Evolutionary conservation across 2,113 vertebrate genomes (phyloP), one percentile per base, ranked within the genome.

Genomic region (Lepisosteus osseus): DNA sequence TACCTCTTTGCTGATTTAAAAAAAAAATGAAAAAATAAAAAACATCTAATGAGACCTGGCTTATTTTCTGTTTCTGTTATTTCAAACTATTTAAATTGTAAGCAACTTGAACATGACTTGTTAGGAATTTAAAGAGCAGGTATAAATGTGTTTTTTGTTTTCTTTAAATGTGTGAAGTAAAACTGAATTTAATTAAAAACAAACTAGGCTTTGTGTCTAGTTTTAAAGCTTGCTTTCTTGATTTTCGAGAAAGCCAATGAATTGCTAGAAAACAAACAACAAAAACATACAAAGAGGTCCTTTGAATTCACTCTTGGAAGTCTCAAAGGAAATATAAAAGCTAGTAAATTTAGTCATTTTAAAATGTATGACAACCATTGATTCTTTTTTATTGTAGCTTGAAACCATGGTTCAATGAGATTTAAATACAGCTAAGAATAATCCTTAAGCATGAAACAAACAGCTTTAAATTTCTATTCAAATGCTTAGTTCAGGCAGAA

Each of bases 401-500:
- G 69, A 70, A 78, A 81, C 61, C 80, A 77, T 67, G 79, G 78
- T 77, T 79, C 78, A 84, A 82, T 79, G 79, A 75, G 85, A 87
- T 87, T 90, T 84, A 80, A 86, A 82, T 69, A 77, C 78, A 68
- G 74, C 54, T 47, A 65, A 78, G 66, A 80, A 84, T 84, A 73
- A 76, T 72, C 64, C 14, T 14, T 61, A 56, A 81, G 83, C 80
- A 82, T 73, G 83, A 78, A 77, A 41, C 69, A 61, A 69, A 72
- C 68, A 78, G 74, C 85, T 80, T 82, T 80, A 72, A 73, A 79
- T 70, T 76, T 74, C 72, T 73, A 78, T 78, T 75, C 72, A 82
- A 85, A 88, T 86, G 80, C 80, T 78, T 84, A 75, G 77, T 87
- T 88, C 87, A 82, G 82, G 79, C 80, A 75, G 80, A 80, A 83